Conservation (phyloP, 2,113 vertebrate genomes). For the Hippocampus comes region DNA sequence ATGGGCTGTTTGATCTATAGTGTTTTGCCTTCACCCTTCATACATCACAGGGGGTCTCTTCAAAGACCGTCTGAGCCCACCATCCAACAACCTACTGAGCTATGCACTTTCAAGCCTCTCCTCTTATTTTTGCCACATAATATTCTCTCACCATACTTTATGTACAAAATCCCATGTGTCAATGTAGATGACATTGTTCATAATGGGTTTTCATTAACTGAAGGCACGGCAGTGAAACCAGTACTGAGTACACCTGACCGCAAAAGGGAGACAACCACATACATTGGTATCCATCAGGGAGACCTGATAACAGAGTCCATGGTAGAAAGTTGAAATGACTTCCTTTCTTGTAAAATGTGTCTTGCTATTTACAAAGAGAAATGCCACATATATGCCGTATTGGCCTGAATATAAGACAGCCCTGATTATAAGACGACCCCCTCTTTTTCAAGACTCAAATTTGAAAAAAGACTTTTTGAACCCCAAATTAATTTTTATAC, state of each 20-base stretch:
- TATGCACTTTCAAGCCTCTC: constrained; percentile 26
- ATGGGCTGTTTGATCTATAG: constrained; percentile 4
- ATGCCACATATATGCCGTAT: too few relatives aligned
- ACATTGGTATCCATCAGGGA: constrained; percentile 59
- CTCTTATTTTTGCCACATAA: constrained; percentile 29
- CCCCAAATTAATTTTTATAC: too few relatives aligned
- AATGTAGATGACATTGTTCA: constrained; percentile 37
- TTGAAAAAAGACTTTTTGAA: too few relatives aligned
- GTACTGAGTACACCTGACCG: constrained; percentile 45
- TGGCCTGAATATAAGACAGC: too few relatives aligned
- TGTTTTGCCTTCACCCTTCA: constrained; percentile 31
- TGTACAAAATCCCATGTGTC: constrained; percentile 30
- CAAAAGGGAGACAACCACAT: constrained; percentile 54
- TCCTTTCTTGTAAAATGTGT: too few relatives aligned
- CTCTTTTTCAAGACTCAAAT: too few relatives aligned
- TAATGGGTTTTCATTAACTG: constrained; percentile 31
- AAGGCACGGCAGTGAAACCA: constrained; percentile 18
- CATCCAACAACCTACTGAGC: constrained; percentile 33
- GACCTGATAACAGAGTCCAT: constrained; percentile 46
- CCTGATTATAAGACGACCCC: too few relatives aligned
- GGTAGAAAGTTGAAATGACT: constrained; percentile 10
- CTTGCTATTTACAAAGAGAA: too few relatives aligned
- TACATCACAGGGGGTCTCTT: constrained; percentile 35
- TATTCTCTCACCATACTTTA: constrained; percentile 30
- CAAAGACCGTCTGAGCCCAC: constrained; percentile 34